Evolutionary conservation across 2,797 vertebrate species (phyloP), one percentile per base, ranked within the genome.

Genomic region (Sardinella longiceps): DNA sequence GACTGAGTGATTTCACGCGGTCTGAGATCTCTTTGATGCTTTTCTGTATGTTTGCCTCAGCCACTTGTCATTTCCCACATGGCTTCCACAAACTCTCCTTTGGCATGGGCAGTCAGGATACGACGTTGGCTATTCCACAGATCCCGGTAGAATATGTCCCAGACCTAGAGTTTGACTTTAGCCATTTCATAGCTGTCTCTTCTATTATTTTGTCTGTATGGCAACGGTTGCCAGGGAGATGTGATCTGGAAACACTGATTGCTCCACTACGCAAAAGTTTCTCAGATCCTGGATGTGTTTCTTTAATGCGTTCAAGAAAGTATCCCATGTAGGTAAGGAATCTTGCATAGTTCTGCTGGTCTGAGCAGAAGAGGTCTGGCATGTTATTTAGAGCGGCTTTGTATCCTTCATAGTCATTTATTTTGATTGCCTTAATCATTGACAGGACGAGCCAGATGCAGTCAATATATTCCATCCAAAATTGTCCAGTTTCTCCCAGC

Each of bases 31-130:
- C 53, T 58, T 58, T 58, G 53, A 0, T 58, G 53, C 53, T 58
- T 58, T 23, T 58, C 53, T 58, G 53, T 58, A 58, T 58, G 20
- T n/a, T 58, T 23, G 5, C 53, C 53, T 58, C 53, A 23, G 20
- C 53, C 53, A 58, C 23, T n/a, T 58, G 53, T n/a, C 53, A 58
- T 56, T 11, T n/a, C n/a, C n/a, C n/a, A n/a, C n/a, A n/a, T n/a
- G n/a, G n/a, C n/a, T n/a, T 58, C 53, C n/a, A 58, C 53, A 58
- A 58, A 58, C 53, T 58, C 53, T 58, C 53, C 53, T 58, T 58
- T 58, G 53, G 53, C 53, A 80, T 80, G 23, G 18, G 45, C 77
- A 80, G 77, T 80, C 77, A 80, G 77, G 77, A 80, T 80, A n/a
- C 46, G 77, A 46, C 77, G 39, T 46, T 80, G 77, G 39, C 37